Conservation (phyloP, 2,113 vertebrate genomes). For the Microtus pennsylvanicus region DNA sequence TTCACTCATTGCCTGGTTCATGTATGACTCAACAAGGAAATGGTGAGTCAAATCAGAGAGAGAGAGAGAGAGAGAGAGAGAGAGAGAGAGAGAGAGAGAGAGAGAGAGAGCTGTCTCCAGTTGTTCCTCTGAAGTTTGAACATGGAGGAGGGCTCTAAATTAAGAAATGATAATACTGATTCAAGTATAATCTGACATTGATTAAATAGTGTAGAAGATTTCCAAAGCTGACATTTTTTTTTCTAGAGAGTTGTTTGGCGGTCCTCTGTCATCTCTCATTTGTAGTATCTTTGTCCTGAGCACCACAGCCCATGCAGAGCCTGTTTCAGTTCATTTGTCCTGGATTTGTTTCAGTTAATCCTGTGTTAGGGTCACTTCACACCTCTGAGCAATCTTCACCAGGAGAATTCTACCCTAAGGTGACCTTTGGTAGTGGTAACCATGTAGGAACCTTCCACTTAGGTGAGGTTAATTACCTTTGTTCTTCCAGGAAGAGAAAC, state of each 20-base stretch:
- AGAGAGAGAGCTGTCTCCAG: not conserved
- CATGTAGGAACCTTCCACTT: not conserved
- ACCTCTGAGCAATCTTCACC: slow-evolving; percentile 8
- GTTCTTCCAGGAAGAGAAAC: not conserved
- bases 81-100: not conserved
- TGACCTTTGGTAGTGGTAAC: slow-evolving; percentile 13
- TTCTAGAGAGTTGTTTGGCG: not conserved
- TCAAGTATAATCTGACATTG: slow-evolving; percentile 5
- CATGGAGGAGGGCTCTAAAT: not conserved
- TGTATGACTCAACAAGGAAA: slow-evolving; percentile 11
- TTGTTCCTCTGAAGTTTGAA: not conserved
- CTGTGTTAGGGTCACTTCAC: slow-evolving; percentile 18
- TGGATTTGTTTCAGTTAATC: slow-evolving; percentile 29
- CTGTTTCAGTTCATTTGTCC: slow-evolving; percentile 9
- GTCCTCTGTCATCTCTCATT: not conserved
- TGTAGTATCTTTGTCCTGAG: slow-evolving; percentile 5
- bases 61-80: not conserved
- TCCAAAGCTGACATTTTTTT: slow-evolving; percentile 13
- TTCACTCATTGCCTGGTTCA: not conserved
- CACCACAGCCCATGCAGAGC: not conserved
- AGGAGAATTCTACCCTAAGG: not conserved
- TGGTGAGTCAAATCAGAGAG: not conserved
- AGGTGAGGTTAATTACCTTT: not conserved
- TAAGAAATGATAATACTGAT: not conserved
- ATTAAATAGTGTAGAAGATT: not conserved